These are phyloP conservation scores for Agapetus fuscipes DNA, from an alignment of 2,888 invertebrate genomes.

Conservation along the genomic window DNA sequence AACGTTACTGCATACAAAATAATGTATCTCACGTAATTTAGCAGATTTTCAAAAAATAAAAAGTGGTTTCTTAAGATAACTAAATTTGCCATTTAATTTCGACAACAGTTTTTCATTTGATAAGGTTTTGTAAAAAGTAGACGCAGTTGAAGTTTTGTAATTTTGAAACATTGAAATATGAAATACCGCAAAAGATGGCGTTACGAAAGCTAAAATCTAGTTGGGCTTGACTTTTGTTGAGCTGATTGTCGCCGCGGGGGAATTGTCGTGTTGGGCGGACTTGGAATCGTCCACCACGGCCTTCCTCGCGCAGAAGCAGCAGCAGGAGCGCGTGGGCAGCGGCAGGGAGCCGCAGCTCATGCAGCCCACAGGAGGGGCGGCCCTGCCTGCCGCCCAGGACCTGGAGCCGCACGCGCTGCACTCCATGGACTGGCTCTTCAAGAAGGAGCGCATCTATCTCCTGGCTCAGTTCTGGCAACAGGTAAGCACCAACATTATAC, in stretches of 20 bases:
- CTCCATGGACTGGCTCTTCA: conserved; percentile 95
- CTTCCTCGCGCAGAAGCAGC: conserved; percentile 17
- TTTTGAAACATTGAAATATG: conserved; percentile 1
- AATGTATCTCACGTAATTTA: too few relatives aligned
- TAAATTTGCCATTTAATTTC: too few relatives aligned
- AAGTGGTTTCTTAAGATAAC: too few relatives aligned
- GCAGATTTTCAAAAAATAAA: too few relatives aligned
- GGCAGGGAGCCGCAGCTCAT: conserved; percentile 40
- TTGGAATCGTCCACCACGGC: conserved; percentile 21
- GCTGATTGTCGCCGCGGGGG: background rate
- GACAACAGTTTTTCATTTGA: too few relatives aligned
- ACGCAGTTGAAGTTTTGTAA: too few relatives aligned
- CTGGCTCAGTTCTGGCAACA: conserved; percentile 95
- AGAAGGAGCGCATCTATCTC: conserved; percentile 90
- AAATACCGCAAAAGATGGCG: conserved; percentile 9
- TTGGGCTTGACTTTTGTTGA: background rate
- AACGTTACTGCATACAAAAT: too few relatives aligned
- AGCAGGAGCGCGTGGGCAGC: conserved; percentile 17
- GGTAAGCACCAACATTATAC: conserved; percentile 54
- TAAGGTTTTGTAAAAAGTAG: too few relatives aligned
- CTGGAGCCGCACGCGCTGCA: conserved; percentile 91
- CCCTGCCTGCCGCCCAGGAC: conserved; percentile 70
- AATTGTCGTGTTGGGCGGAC: too few relatives aligned
- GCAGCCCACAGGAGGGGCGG: conserved; percentile 66
- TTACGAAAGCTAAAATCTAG: conserved; percentile 5